Percentiles rank a stretch among this genome's conserved stretches.
These are phyloP conservation scores for Subanguina moxae DNA, from an alignment of 1,140 invertebrate genomes.

Conservation along the genomic window DNA sequence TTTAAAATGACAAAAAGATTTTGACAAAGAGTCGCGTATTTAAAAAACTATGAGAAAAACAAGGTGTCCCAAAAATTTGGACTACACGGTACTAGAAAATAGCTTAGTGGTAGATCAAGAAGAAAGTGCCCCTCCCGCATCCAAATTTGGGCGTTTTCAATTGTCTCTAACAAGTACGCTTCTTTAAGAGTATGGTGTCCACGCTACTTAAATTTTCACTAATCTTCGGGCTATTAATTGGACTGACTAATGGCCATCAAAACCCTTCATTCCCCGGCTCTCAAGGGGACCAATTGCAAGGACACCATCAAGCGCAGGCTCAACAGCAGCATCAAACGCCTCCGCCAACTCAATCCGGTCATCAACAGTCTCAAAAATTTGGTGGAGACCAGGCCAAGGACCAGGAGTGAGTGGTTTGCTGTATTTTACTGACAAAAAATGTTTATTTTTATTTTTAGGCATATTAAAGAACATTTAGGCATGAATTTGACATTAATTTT, in stretches of 20 bases:
- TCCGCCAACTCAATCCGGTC: conserved; percentile 25
- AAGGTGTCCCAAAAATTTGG: too few relatives aligned
- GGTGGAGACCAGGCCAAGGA: conserved; percentile 57
- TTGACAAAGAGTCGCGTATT: too few relatives aligned
- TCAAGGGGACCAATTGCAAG: conserved; percentile 19
- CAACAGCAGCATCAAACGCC: conserved; percentile 31
- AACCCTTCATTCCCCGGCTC: conserved; percentile 33
- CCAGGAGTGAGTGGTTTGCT: conserved; percentile 44
- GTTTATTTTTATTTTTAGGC: conserved; percentile 55
- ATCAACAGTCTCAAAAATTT: conserved; percentile 42
- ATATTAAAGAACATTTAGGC: conserved; percentile 63
- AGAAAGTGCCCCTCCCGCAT: too few relatives aligned
- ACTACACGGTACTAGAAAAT: too few relatives aligned
- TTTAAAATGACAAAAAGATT: too few relatives aligned
- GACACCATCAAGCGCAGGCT: conserved; percentile 24
- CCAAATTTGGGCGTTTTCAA: too few relatives aligned
- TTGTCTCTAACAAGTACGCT: too few relatives aligned
- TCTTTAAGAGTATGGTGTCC: too few relatives aligned
- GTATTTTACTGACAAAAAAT: conserved; percentile 21
- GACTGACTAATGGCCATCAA: conserved; percentile 20
- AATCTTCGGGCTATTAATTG: not conserved
- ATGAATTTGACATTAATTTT: too few relatives aligned
- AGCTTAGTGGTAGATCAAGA: too few relatives aligned
- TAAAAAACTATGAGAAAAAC: too few relatives aligned
- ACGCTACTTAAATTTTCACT: not conserved